Evolutionary conservation across 1,140 invertebrate genomes (phyloP), one percentile per base, ranked within the genome.

Genomic region (Euwallacea fornicatus): DNA sequence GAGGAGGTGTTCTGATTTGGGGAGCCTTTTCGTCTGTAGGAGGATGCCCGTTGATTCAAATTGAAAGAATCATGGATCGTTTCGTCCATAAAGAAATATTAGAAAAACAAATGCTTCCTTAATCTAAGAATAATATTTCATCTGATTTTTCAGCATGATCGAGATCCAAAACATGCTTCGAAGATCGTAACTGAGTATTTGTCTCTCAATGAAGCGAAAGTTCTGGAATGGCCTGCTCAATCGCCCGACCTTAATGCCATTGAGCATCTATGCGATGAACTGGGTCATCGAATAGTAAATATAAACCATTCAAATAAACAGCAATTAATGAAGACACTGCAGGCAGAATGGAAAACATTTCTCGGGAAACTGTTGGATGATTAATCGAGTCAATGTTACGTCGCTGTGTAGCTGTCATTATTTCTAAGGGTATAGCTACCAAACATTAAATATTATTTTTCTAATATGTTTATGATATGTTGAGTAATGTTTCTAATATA

Each of bases 151-250:
- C 44, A 47, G 11, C 44, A 47, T 47, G 44, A 47, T 47, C 44
- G 44, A 47, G 44, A 47, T 47, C 44, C 44, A 7, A 47, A 47
- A 47, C 44, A 47, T 47, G 44, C 44, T 47, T 47, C 44, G 44
- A 47, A 47, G 44, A 47, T 47, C 11, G 44, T 47, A 47, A 47
- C 44, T 11, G 44, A 47, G 44, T 47, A 47, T 47, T 47, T 47
- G 44, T 47, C 44, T 47, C 7, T 11, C 44, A 47, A 47, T 47
- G 44, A 47, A 47, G 44, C 11, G 44, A 47, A 11, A 47, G 44
- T 47, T 47, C 11, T 47, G 44, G 44, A 47, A 47, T 47, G 44
- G 44, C 44, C 44, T 47, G 44, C 44, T 47, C 44, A 47, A 47
- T 47, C 44, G 7, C 44, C 44, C 7, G 44, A 47, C 11, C 7